These are phyloP conservation scores for Trochalopteron elliotii DNA, from an alignment of 2,113 vertebrate genomes.

Conservation along the genomic window DNA sequence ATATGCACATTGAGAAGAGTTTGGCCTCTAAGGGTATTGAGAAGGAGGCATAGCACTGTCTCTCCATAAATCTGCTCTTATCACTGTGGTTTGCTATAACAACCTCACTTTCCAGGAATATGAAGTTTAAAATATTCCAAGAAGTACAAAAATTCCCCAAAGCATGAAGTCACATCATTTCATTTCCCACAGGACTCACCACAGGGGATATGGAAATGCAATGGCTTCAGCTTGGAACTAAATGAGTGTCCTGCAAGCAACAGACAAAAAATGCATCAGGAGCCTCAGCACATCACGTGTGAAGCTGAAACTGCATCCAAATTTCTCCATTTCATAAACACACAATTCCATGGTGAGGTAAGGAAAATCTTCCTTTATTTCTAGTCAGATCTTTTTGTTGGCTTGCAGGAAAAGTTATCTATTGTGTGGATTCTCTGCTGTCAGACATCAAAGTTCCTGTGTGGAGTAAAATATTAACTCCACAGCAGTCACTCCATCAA, in stretches of 20 bases:
- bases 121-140: neutral
- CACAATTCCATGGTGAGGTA: fast-evolving
- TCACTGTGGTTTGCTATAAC: neutral
- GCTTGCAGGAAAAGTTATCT: neutral
- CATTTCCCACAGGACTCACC: neutral
- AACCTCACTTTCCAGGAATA: neutral
- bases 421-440: neutral
- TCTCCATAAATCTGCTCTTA: neutral
- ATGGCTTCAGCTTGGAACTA: neutral
- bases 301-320: neutral
- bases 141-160: neutral
- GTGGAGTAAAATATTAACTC: neutral
- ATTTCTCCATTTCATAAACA: neutral
- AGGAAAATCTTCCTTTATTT: neutral
- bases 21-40: neutral
- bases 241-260: neutral
- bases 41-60: neutral
- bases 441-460: neutral
- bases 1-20: neutral
- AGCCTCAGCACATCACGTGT: fast-evolving
- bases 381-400: neutral
- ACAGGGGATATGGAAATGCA: neutral
- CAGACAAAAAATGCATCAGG: neutral
- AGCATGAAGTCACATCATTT: neutral
- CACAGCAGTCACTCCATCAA: neutral